Base-by-base conservation (phyloP, 2,113 vertebrate species). In the Nasalis larvatus region DNA sequence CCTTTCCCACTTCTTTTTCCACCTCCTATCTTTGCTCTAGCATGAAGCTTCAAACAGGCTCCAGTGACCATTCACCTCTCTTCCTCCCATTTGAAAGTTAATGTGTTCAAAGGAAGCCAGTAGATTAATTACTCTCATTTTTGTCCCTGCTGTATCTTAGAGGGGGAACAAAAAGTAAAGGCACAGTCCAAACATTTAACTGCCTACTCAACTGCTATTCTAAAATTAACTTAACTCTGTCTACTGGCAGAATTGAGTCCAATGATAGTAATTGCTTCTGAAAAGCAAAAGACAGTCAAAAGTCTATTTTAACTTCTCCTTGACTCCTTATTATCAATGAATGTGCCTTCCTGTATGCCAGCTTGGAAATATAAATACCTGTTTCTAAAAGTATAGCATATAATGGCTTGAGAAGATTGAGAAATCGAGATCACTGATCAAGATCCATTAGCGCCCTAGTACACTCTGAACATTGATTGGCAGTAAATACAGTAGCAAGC, bases 381-480 rank as follows among this genome's bases (percentile, higher is more conserved):
- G 0, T 74, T 45, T 66, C 95, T 93, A n/a, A 86, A 90, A 73
- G 30, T 83, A 63, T 42, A 71, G 49, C 37, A 42, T n/a, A 42
- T 49, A 85, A 23, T 69, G 58, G 37, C 30, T 95, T 95, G 60
- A 66, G 66, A 32, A 92, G 7, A 37, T 74, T 85, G 60, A 66
- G 73, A 20, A 94, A 20, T 42, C 83, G 93, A 90, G 54, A 89
- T 74, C 56, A 56, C 85, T 91, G 85, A 96, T 66, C 86, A 86
- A 63, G 27, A 80, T 87, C 21, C 58, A 98, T 93, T 95, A 66
- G 16, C 30, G 54, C 87, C 93, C 49, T 17, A 86, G 94, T 47
- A 95, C 96, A 94, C 42, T 37, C 40, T 91, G 23, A 42, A 96
- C 85, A 90, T 0, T 96, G 45, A 91, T 82, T 89, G 89, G 76